These are phyloP conservation scores for Drosophila falleni DNA, from an alignment of 2,888 invertebrate species.

Conservation along the genomic window DNA sequence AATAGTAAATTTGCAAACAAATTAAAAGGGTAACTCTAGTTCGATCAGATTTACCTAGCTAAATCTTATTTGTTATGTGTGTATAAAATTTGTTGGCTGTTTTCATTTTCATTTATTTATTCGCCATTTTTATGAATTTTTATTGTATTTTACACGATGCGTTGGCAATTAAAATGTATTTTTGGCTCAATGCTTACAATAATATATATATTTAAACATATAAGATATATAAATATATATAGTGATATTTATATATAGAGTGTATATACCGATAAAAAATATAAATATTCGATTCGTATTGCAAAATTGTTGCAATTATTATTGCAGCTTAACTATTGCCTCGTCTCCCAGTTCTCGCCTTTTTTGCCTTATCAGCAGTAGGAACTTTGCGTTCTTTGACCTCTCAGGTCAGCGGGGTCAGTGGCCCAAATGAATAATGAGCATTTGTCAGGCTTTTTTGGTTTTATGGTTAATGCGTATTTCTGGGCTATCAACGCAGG, in stretches of 20 bases:
- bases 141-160: constrained; percentile 44
- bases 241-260: constrained; percentile 1
- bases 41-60: neutral
- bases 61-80: constrained; percentile 11
- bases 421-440: constrained; percentile 67
- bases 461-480: constrained; percentile 61
- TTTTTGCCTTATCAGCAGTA: constrained; percentile 44
- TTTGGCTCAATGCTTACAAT: constrained; percentile 45
- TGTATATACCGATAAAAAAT: constrained; percentile 13
- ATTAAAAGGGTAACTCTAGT: neutral
- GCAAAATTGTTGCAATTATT: constrained; percentile 12
- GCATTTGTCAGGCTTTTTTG: constrained; percentile 67
- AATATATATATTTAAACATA: constrained; percentile 1
- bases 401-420: constrained; percentile 48
- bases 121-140: constrained; percentile 23
- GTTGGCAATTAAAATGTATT: constrained; percentile 59
- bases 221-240: constrained; percentile 6
- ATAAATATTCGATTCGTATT: neutral
- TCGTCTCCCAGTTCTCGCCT: neutral
- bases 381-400: constrained; percentile 58
- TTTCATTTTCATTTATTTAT: constrained; percentile 28
- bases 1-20: neutral
- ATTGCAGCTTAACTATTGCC: constrained; percentile 29
- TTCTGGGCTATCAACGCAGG: constrained; percentile 50
- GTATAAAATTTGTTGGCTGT: constrained; percentile 25